Base-by-base conservation (phyloP, 2,113 vertebrate genomes). In the Trematocara macrostoma region DNA sequence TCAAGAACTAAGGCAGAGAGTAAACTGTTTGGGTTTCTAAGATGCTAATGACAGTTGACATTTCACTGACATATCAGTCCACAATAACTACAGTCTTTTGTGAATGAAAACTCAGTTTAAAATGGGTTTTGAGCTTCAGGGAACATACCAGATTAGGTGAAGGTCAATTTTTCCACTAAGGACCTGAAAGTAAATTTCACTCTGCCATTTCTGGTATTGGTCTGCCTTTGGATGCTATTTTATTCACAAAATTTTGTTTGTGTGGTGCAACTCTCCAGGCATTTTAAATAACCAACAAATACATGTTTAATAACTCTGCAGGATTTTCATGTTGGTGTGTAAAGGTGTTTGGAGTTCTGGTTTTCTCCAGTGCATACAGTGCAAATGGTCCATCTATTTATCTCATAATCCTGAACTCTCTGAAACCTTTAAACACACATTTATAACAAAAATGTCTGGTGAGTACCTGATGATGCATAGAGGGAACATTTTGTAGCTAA, bases 111-210 rank as follows among this genome's bases (percentile, higher is more conserved):
- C 53, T 56, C 20, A 45, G 45, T 61, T 15, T 71, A 79, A 81
- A 83, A 89, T 83, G 7, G 55, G 10, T 76, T 80, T 87, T 88
- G 45, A 87, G 91, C 85, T 82, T 76, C 8, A 20, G 79, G 81
- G 86, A 85, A 78, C 26, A 59, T 51, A 31, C 57, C 79, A 31
- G 8, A 92, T 84, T 74, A 88, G 91, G 55, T 89, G 59, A 91
- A 93, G 87, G 88, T 91, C 85, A 91, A 14, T 67, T 82, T 53
- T 81, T 40, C 16, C 88, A 87, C 88, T 9, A 23, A 80, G 85
- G 90, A 88, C 18, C 59, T 85, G 40, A 52, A 86, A 83, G 85
- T 84, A 91, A 92, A 92, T 87, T 93, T 89, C 82, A 91, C 23
- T 40, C 74, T 84, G 79, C 42, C 87, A 87, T 89, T 89, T 89